Percentiles rank a stretch among this genome's conserved stretches.
phyloP scores from a whole-genome alignment of 1,140 invertebrate genomes.

The Drosophila ohnishii region DNA sequence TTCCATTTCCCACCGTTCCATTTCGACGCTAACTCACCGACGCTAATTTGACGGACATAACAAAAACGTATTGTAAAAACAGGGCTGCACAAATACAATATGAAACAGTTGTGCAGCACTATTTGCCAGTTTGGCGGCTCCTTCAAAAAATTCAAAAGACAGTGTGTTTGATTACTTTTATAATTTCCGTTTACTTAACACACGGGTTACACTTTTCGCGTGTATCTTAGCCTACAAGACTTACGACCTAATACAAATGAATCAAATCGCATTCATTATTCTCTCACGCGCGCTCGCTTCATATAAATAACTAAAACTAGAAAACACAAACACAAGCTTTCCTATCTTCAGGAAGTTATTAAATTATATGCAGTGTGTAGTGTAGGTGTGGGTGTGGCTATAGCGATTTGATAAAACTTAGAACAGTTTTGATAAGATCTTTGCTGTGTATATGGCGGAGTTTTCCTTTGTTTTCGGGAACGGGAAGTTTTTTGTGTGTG shows the following conservation, averaged over 20 bases:
- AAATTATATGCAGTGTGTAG: conserved; percentile 36
- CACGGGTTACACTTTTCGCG: conserved; percentile 50
- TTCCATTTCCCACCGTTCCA: too few relatives aligned
- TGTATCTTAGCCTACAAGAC: conserved; percentile 61
- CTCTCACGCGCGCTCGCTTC: conserved; percentile 51
- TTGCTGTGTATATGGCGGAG: conserved; percentile 40
- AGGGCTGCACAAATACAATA: too few relatives aligned
- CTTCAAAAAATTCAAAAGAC: conserved; percentile 20
- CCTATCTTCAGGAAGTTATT: conserved; percentile 52
- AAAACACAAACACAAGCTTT: conserved; percentile 76
- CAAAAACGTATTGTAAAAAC: too few relatives aligned
- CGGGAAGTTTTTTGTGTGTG: conserved; percentile 43
- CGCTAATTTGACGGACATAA: too few relatives aligned
- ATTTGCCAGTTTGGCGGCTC: conserved; percentile 4
- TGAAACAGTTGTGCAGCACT: background rate
- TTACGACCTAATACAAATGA: conserved; percentile 71
- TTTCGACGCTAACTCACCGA: too few relatives aligned
- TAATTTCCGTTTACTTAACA: conserved; percentile 70
- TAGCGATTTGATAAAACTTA: conserved; percentile 71
- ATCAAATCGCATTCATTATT: conserved; percentile 64
- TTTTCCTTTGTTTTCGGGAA: conserved; percentile 23
- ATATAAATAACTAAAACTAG: conserved; percentile 79
- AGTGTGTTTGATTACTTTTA: conserved; percentile 65
- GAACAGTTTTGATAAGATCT: conserved; percentile 70
- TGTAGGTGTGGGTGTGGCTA: conserved; percentile 24